These are phyloP conservation scores for Dinothrombium tinctorium DNA, from an alignment of 1,140 invertebrate genomes.

Conservation along the genomic window DNA sequence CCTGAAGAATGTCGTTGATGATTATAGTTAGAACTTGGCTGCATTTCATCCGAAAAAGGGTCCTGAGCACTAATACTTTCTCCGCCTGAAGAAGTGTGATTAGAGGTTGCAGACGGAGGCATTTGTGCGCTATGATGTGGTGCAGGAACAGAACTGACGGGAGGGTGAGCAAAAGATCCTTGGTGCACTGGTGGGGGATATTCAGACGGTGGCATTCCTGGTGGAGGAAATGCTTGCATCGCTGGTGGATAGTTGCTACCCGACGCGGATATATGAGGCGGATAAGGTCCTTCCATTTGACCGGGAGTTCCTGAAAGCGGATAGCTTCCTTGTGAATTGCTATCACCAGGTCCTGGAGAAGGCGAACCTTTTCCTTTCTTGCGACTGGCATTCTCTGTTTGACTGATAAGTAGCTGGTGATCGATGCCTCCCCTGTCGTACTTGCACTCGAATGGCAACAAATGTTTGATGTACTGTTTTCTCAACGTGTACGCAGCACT, in stretches of 20 bases:
- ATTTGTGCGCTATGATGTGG: neutral
- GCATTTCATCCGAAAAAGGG: slow-evolving; percentile 2
- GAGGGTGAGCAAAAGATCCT: slow-evolving; percentile 8
- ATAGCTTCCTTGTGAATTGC: slow-evolving; percentile 3
- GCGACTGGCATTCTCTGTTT: slow-evolving; percentile 28
- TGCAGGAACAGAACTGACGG: slow-evolving; percentile 3
- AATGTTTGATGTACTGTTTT: slow-evolving; percentile 91
- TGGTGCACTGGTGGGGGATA: slow-evolving; percentile 7
- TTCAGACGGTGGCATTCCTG: neutral
- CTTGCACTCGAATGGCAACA: slow-evolving; percentile 83
- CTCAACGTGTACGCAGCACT: slow-evolving; percentile 85
- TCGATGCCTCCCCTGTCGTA: slow-evolving; percentile 87
- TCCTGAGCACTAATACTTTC: slow-evolving; percentile 1
- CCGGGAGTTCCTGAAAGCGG: neutral
- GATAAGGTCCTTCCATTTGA: neutral
- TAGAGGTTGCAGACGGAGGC: neutral
- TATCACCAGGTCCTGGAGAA: neutral
- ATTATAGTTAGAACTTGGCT: neutral
- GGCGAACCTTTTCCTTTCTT: slow-evolving; percentile 19
- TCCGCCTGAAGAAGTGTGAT: neutral
- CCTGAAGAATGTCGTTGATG: neutral
- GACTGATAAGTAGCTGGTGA: slow-evolving; percentile 78
- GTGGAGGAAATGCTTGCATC: neutral
- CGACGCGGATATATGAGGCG: neutral
- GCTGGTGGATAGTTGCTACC: slow-evolving; percentile 1